Conservation (phyloP, 2,888 invertebrate species). For the Homarus gammarus region DNA sequence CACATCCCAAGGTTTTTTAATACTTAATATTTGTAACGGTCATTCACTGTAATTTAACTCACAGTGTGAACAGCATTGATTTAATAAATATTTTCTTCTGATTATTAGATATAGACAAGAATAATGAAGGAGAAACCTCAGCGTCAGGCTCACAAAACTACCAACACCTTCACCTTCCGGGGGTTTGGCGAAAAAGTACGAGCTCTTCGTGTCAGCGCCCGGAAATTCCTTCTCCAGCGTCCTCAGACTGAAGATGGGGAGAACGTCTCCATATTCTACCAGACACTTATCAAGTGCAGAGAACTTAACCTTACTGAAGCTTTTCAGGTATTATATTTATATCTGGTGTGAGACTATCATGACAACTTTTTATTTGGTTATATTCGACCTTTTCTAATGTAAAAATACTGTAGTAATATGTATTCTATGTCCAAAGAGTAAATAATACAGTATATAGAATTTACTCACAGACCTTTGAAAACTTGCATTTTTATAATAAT, state of each 20-base stretch:
- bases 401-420: too few species aligned
- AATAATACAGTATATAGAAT: too few species aligned
- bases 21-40: too few species aligned
- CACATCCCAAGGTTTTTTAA: too few species aligned
- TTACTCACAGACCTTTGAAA: too few species aligned
- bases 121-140: conserved; percentile 40
- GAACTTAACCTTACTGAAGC: conserved; percentile 57
- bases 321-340: conserved; percentile 28
- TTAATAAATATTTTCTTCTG: not conserved
- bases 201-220: conserved; percentile 39
- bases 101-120: not conserved
- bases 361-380: too few species aligned
- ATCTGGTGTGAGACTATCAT: too few species aligned
- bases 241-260: conserved; percentile 35
- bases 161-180: conserved; percentile 46
- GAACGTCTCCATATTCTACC: conserved; percentile 32
- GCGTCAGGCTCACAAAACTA: conserved; percentile 51
- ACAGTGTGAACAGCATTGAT: too few species aligned
- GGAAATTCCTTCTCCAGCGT: conserved; percentile 53
- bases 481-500: too few species aligned
- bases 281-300: conserved; percentile 23
- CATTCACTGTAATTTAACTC: too few species aligned
- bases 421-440: too few species aligned
- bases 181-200: conserved; percentile 55
- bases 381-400: too few species aligned